Base-by-base conservation (phyloP, 2,113 vertebrate species). In the Osmerus mordax region DNA sequence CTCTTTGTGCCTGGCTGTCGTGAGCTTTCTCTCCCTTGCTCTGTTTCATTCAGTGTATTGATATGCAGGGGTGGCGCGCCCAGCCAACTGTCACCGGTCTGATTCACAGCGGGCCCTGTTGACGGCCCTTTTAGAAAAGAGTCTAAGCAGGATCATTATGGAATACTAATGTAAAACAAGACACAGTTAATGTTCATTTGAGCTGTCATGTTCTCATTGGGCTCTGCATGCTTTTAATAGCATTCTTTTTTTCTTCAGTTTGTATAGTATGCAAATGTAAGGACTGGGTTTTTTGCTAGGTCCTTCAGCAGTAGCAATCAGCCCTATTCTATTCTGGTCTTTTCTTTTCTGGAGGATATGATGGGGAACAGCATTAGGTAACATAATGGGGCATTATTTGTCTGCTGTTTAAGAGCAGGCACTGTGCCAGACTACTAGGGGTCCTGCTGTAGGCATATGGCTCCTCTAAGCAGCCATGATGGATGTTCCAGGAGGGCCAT, bases 351-450 rank as follows among this genome's bases (percentile, higher is more conserved):
- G 7, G 5, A 47, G 41, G 41, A 47, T 47, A 47, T 47, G 41
- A 9, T 47, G 41, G 9, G 41, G 41, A 47, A 47, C 41, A 64
- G 62, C 28, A 36, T 64, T 36, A 64, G 29, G 21, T 64, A 28
- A 36, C 28, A 64, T 41, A 16, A 64, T 64, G 16, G 62, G 62
- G 28, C 18, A 64, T 64, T 64, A 64, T 64, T 36, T 29, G 62
- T 64, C 54, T 56, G 28, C 23, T 32, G 62, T 64, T 64, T 64
- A 29, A n/a, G 62, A 28, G 29, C 29, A 64, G 62, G 62, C 28
- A 36, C 6, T 32, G 28, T 64, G 62, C 62, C 62, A 36, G 62
- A 15, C 29, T 32, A 28, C 28, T 64, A 64, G 16, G 29, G 60
- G 25, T 23, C 14, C 60, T 62, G 21, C 25, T 25, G 14, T 29